These are phyloP conservation scores for Tiliacea citrago DNA, from an alignment of 2,888 invertebrate genomes.

Conservation along the genomic window DNA sequence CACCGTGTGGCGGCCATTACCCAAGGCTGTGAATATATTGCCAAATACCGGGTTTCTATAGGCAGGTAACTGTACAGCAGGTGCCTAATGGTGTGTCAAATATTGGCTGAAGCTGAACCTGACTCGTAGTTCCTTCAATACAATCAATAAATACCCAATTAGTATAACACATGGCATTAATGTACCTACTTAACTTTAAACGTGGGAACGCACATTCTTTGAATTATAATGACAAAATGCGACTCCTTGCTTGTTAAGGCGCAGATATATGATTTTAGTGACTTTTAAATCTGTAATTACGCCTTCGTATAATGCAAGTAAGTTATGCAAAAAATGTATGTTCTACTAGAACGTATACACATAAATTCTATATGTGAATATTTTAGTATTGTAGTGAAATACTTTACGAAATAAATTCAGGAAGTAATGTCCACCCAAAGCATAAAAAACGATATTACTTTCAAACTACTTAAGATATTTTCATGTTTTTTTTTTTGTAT, in stretches of 20 bases:
- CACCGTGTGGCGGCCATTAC: slow-evolving; percentile 41
- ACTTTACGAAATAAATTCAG: no score
- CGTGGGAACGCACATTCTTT: background rate
- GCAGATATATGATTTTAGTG: no score
- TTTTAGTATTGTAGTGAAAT: no score
- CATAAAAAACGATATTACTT: no score
- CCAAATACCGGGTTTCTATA: slow-evolving; percentile 34
- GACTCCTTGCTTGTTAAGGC: background rate
- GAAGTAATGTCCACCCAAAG: no score
- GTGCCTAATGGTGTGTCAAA: background rate
- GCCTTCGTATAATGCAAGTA: no score
- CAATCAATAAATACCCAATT: slow-evolving; percentile 1
- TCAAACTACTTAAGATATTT: no score
- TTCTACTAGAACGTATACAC: no score
- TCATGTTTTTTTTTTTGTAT: no score
- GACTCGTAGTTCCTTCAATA: background rate
- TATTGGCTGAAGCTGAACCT: background rate
- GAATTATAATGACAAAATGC: background rate
- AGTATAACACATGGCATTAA: background rate
- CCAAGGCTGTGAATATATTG: slow-evolving; percentile 53
- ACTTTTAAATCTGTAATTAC: no score
- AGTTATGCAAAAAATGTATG: no score
- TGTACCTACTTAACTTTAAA: background rate
- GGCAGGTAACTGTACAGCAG: background rate
- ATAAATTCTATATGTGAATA: no score